Base-by-base conservation (phyloP, 1,140 invertebrate species). In the Trypoxylus dichotomus region DNA sequence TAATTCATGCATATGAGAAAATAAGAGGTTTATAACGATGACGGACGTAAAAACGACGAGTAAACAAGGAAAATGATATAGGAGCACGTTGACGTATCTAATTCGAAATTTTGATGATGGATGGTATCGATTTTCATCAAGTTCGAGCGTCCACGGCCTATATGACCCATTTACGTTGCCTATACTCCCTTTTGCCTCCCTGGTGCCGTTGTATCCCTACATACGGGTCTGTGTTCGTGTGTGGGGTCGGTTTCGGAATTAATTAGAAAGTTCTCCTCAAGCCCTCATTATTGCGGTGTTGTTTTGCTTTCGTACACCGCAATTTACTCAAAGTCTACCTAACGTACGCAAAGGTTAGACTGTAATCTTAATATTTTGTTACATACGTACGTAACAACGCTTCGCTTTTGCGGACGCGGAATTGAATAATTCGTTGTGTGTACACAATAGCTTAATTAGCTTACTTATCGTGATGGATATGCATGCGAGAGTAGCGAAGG, bases 371-470 rank as follows among this genome's bases (percentile, higher is more conserved):
- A 60, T 60, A 19, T 60, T 60, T 60, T 19, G 54, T 60, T 60
- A 60, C 24, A 60, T 60, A 60, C 24, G 13, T 8, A 25, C 54
- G 54, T 19, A 25, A 5, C 32, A 37, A 37, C 2, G 10, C 32
- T 60, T 19, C 32, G 32, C 32, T 60, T 25, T 60, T 7, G 24
- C 13, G 7, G 24, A 19, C 58, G 24, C 13, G 58, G 58, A 60
- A 60, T 60, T 60, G 58, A 60, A 60, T 60, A 25, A 60, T 60
- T 60, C 58, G 24, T 60, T 60, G 7, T 25, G 58, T 60, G 58
- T 25, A 25, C n/a, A 25, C 58, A 72, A 72, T 27, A 29, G 24
- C n/a, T 25, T 21, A 60, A 60, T 60, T 21, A 60, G 24, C 58
- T 60, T 2, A 37, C 5, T 5, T 37, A 7, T 37, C 32, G 10